These are phyloP conservation scores for Tenualosa ilisha DNA, from an alignment of 2,797 vertebrate genomes.

Conservation along the genomic window DNA sequence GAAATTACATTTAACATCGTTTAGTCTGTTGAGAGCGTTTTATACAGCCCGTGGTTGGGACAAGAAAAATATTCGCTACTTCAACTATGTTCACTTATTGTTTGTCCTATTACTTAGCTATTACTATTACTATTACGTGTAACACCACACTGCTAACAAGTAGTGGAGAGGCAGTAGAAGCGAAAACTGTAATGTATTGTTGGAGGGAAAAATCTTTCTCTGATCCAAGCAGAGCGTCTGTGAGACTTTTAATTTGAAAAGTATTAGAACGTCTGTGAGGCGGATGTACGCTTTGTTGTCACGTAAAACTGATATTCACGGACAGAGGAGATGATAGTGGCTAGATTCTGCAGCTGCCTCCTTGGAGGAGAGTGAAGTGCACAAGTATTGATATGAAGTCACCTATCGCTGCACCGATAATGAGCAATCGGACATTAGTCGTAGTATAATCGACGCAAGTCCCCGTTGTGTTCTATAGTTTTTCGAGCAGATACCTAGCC, in stretches of 20 bases:
- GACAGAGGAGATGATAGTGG: neutral
- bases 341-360: slow-evolving; percentile 16
- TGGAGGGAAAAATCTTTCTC: too few species aligned
- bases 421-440: neutral
- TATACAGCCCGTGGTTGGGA: too few species aligned
- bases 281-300: slow-evolving; percentile 15
- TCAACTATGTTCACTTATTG: too few species aligned
- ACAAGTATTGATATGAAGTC: neutral
- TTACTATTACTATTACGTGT: too few species aligned
- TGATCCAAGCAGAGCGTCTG: too few species aligned
- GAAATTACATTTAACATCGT: too few species aligned
- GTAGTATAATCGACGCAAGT: neutral
- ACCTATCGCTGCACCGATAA: neutral
- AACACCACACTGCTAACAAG: too few species aligned
- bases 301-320: neutral
- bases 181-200: too few species aligned
- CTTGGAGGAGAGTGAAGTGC: neutral
- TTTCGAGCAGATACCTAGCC: neutral
- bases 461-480: neutral
- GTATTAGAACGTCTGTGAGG: neutral
- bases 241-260: slow-evolving; percentile 3
- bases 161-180: too few species aligned
- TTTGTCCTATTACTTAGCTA: too few species aligned
- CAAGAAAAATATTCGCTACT: too few species aligned
- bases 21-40: too few species aligned